phyloP scores from a whole-genome alignment of 2,888 invertebrate species.

The Tryphoninae sp. region DNA sequence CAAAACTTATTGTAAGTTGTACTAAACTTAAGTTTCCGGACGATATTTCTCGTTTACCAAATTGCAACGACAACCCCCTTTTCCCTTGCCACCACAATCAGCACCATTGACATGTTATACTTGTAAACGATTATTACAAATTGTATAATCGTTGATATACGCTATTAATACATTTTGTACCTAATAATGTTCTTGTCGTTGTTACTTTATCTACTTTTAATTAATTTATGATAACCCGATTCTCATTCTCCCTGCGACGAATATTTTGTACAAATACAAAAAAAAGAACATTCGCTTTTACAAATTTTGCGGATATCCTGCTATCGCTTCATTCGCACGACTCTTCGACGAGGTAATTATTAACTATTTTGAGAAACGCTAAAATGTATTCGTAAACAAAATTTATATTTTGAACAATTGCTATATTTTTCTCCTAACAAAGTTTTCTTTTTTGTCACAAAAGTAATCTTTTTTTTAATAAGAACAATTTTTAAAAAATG shows the following conservation, averaged over 20 bases:
- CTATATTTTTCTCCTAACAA: background rate
- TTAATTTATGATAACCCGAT: conserved; percentile 1
- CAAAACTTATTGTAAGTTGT: conserved; percentile 20
- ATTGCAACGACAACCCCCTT: background rate
- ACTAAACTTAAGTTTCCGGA: conserved; percentile 20
- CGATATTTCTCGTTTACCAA: background rate
- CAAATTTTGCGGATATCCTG: too few relatives aligned
- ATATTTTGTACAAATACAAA: background rate
- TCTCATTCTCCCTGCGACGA: conserved; percentile 3
- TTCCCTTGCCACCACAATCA: background rate
- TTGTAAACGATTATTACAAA: conserved; percentile 49
- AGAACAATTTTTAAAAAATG: background rate
- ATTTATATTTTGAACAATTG: background rate
- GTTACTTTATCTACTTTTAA: background rate
- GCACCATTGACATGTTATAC: conserved; percentile 35
- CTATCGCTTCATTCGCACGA: too few relatives aligned
- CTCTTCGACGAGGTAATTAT: too few relatives aligned
- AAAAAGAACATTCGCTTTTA: background rate
- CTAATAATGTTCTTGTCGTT: conserved; percentile 46
- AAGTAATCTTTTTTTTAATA: background rate
- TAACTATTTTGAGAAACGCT: background rate
- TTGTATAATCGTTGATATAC: conserved; percentile 53
- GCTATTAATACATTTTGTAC: conserved; percentile 67
- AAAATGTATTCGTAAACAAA: background rate
- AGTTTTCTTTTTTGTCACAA: background rate